Evolutionary conservation across 2,797 vertebrate species (phyloP).

Genomic region (Xenops minutus): DNA sequence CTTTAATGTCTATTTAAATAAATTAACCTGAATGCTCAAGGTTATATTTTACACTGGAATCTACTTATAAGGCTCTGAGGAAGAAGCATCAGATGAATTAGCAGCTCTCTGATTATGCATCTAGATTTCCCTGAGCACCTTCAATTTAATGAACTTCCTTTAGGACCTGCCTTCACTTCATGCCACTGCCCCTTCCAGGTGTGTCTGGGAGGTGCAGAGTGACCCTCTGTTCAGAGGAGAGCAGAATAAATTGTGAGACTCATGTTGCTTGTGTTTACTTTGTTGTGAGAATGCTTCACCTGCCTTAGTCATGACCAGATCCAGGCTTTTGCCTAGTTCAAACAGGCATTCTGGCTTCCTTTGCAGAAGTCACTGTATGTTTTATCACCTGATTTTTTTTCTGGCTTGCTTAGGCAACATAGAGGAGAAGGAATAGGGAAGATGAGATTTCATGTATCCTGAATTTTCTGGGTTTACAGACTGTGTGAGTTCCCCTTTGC

Average conservation of each 20-base stretch:
- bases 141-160: not conserved
- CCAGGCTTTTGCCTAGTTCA: not conserved
- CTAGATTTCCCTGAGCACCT: not conserved
- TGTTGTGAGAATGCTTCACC: not conserved
- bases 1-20: conserved; percentile 41
- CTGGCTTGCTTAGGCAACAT: not conserved
- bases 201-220: not conserved
- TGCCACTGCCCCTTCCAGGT: not conserved
- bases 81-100: conserved; percentile 19
- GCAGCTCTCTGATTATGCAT: not conserved
- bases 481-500: not conserved
- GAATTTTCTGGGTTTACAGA: not conserved
- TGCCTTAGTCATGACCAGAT: not conserved
- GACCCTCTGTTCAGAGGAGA: not conserved
- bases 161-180: not conserved
- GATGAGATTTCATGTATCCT: not conserved
- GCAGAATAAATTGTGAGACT: not conserved
- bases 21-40: conserved; percentile 44
- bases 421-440: not conserved
- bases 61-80: not conserved
- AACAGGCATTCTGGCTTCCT: not conserved
- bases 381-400: not conserved
- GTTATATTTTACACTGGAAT: conserved; percentile 29
- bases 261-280: not conserved
- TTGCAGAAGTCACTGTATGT: not conserved